Conservation (phyloP, 2,888 invertebrate genomes). For the Drosophila yooni region DNA sequence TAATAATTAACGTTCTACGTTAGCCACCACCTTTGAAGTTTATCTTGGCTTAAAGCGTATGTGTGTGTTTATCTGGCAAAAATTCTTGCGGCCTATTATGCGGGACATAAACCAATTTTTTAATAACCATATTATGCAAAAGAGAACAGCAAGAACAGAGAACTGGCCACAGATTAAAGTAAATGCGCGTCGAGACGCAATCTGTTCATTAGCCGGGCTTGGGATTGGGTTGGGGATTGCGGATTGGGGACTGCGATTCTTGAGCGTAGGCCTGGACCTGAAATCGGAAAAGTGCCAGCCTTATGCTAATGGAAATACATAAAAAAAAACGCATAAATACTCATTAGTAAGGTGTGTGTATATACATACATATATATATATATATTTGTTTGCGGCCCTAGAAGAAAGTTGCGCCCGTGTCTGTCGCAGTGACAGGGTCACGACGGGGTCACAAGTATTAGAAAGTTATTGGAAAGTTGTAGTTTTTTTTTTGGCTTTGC, state of each 20-base stretch:
- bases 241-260: neutral
- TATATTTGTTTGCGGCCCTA: slow-evolving; percentile 12
- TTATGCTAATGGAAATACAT: slow-evolving; percentile 77
- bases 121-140: slow-evolving; percentile 77
- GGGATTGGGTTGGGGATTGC: slow-evolving; percentile 1
- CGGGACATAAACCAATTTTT: slow-evolving; percentile 74
- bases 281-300: slow-evolving; percentile 40
- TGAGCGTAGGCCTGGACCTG: slow-evolving; percentile 22
- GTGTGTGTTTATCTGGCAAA: slow-evolving; percentile 15
- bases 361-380: slow-evolving; percentile 23
- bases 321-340: slow-evolving; percentile 77
- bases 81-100: slow-evolving; percentile 62
- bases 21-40: slow-evolving; percentile 24
- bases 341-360: slow-evolving; percentile 55
- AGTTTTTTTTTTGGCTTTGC: slow-evolving; percentile 3
- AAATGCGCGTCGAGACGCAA: slow-evolving; percentile 39
- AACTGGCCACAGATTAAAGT: slow-evolving; percentile 19
- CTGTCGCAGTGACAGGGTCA: slow-evolving; percentile 41
- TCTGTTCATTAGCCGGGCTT: slow-evolving; percentile 56
- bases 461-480: slow-evolving; percentile 62
- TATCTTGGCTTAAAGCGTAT: slow-evolving; percentile 10
- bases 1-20: slow-evolving; percentile 49
- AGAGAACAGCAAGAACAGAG: slow-evolving; percentile 36
- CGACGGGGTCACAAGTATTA: slow-evolving; percentile 59
- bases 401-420: slow-evolving; percentile 60